phyloP scores from a whole-genome alignment of 2,113 vertebrate species.

The Holacanthus passer region DNA sequence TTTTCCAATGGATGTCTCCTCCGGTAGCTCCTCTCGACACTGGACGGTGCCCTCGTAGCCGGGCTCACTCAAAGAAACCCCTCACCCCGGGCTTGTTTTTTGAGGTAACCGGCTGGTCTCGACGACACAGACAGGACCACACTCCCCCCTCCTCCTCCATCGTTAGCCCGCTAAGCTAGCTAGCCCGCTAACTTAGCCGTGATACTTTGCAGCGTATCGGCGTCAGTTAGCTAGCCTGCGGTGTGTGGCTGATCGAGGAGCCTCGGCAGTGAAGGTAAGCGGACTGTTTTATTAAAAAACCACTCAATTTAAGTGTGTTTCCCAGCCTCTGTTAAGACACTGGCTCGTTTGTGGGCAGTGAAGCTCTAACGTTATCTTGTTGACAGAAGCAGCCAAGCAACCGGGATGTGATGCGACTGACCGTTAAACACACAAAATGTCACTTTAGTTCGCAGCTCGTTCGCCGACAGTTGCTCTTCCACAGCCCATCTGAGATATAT shows the following conservation, averaged over 20 bases:
- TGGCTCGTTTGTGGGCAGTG: constrained; percentile 34
- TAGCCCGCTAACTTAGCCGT: constrained; percentile 77
- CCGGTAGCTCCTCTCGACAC: constrained; percentile 19
- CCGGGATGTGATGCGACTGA: constrained; percentile 66
- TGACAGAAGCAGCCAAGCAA: constrained; percentile 80
- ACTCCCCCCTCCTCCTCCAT: constrained; percentile 31
- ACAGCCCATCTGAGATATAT: background rate
- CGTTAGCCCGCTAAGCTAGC: constrained; percentile 78
- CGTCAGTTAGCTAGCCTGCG: constrained; percentile 60
- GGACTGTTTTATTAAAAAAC: background rate
- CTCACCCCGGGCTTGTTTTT: constrained; percentile 26
- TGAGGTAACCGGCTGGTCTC: constrained; percentile 53
- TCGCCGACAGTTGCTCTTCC: too few relatives aligned
- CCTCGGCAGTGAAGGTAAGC: constrained; percentile 65
- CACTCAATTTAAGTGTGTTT: too few relatives aligned
- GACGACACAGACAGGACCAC: constrained; percentile 64
- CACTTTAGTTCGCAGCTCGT: constrained; percentile 9
- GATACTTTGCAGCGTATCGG: constrained; percentile 61
- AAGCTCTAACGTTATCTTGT: constrained; percentile 52
- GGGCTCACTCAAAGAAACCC: constrained; percentile 6
- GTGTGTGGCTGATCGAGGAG: constrained; percentile 45
- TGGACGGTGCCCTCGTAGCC: background rate
- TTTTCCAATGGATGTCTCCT: constrained; percentile 60
- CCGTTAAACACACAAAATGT: constrained; percentile 28
- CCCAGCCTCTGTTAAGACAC: constrained; percentile 4